A percentile compares a stretch with the other conserved stretches of the same genome.
phyloP scores from a whole-genome alignment of 1,140 invertebrate genomes.

The Danaus melanippus region DNA sequence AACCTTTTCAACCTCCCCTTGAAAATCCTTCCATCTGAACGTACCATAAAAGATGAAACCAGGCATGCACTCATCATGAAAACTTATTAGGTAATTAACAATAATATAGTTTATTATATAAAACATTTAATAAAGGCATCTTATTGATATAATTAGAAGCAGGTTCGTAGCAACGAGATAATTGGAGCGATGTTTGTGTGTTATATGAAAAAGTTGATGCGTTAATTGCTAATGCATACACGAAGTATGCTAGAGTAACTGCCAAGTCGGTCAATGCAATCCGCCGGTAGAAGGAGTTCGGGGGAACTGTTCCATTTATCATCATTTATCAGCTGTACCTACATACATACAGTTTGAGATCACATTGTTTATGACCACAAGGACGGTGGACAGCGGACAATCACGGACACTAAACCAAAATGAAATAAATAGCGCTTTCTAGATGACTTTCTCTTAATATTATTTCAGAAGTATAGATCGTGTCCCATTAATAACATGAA shows the following conservation, averaged over 20 bases:
- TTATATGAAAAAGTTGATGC: slow-evolving; percentile 37
- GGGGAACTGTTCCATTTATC: slow-evolving; percentile 18
- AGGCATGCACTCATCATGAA: background rate
- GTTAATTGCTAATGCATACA: slow-evolving; percentile 42
- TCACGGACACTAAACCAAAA: slow-evolving; percentile 25
- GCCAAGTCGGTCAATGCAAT: slow-evolving; percentile 52
- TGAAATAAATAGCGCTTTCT: slow-evolving; percentile 53
- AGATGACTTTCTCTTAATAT: slow-evolving; percentile 48
- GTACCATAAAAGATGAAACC: too few relatives aligned
- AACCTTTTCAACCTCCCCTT: too few relatives aligned
- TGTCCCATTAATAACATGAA: background rate
- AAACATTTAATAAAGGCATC: too few relatives aligned
- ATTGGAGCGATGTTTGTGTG: slow-evolving; percentile 40
- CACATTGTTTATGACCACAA: too few relatives aligned
- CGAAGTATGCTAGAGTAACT: slow-evolving; percentile 32
- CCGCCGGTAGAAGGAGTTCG: slow-evolving; percentile 25
- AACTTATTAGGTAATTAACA: background rate
- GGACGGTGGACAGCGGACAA: too few relatives aligned
- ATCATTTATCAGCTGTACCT: slow-evolving; percentile 15
- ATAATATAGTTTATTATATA: too few relatives aligned
- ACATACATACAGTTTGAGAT: background rate
- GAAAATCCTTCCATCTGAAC: too few relatives aligned
- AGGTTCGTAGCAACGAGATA: slow-evolving; percentile 15
- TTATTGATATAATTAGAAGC: too few relatives aligned
- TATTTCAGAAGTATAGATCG: slow-evolving; percentile 23